Conservation (phyloP, 2,888 invertebrate species). For the Synanthedon vespiformis region DNA sequence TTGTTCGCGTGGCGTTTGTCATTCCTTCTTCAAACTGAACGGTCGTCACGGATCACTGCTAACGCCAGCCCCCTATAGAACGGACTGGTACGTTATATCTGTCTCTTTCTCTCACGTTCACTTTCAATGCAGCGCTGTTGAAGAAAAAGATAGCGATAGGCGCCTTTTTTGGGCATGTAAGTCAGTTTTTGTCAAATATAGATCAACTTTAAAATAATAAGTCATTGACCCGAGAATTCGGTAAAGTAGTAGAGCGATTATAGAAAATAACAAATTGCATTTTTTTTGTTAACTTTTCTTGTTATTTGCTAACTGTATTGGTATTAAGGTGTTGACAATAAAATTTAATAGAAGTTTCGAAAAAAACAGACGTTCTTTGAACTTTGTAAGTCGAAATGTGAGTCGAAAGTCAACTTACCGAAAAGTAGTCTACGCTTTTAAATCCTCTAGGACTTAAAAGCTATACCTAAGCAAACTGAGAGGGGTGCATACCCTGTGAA, state of each 20-base stretch:
- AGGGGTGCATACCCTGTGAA: too few species aligned
- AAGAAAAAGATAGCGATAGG: conserved; percentile 24
- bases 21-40: conserved; percentile 56
- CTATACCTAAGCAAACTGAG: too few species aligned
- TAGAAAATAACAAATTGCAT: conserved; percentile 3
- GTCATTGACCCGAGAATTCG: conserved; percentile 48
- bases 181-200: conserved; percentile 59
- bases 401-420: too few species aligned
- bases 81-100: conserved; percentile 20
- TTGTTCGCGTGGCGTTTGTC: conserved; percentile 28
- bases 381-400: neutral
- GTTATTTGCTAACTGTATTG: neutral
- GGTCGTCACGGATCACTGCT: conserved; percentile 54
- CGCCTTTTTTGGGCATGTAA: conserved; percentile 37
- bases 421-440: neutral
- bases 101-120: conserved; percentile 30
- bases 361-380: neutral
- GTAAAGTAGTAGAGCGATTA: conserved; percentile 22
- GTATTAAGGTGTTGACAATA: neutral
- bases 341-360: neutral
- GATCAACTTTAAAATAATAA: conserved; percentile 59
- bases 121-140: conserved; percentile 6
- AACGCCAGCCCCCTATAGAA: conserved; percentile 54
- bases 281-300: neutral
- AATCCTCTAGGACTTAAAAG: too few species aligned